Base-by-base conservation (phyloP, 1,140 invertebrate genomes). In the Leptinotarsa defecta region DNA sequence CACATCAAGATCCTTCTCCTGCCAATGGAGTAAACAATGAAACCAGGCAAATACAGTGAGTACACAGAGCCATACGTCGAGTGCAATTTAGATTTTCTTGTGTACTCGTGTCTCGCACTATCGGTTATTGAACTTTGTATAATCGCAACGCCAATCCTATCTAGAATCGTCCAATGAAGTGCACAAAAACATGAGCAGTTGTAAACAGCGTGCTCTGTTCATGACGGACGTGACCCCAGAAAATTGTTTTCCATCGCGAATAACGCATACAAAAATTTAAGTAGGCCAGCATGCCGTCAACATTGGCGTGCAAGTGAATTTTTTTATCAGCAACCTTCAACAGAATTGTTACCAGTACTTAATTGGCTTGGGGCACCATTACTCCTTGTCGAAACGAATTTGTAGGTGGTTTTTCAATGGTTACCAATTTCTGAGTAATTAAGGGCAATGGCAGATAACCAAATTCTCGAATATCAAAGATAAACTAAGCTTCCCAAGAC, bases 211-310 rank as follows among this genome's bases (percentile, higher is more conserved):
- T 70, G 68, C 15, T 43, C n/a, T 22, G 68, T 48, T 11, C 20
- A 49, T 43, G 27, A n/a, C 43, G 65, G 34, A 43, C 27, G 68
- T 48, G 68, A 70, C 68, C 27, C 43, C 64, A 65, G 64, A 65
- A 65, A 24, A 65, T 65, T 65, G 27, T 65, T 65, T 19, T 69
- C n/a, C 68, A 48, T 70, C 68, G 68, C 68, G 43, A 70, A 70
- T 70, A 70, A 70, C 68, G 68, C n/a, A 70, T 70, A 48, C 68
- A 20, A 70, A 27, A 70, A 70, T 70, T 70, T 70, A 70, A 70
- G 68, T 70, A 70, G 68, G 68, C 34, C 68, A 70, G 0, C 11
- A 70, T 20, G 19, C 15, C 48, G 48, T 70, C 48, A 6, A 13
- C 68, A 70, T 70, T 17, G 68, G 68, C 68, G 68, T 70, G 20